Base-by-base conservation (phyloP, 2,113 vertebrate genomes). In the Mormyrus lacerda region DNA sequence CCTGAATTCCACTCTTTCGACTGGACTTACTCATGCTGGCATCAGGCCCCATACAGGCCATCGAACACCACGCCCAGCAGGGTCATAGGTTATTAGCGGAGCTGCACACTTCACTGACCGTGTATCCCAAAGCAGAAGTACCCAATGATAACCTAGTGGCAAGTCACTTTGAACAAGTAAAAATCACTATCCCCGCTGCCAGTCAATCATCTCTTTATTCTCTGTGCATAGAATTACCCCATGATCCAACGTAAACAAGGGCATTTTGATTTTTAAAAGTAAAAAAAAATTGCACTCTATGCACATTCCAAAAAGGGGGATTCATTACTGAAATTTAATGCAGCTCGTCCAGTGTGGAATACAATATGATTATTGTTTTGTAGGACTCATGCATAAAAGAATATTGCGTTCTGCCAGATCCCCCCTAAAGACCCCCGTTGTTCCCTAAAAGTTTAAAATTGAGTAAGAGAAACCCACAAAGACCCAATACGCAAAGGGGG, bases 281-380 rank as follows among this genome's bases (percentile, higher is more conserved):
- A 17, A 50, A 31, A 51, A 45, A 27, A 50, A 50, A 85, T 6
- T 53, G 17, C 24, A 86, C 9, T 51, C 45, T 31, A 86, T 51
- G 6, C 45, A 86, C 45, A 86, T 31, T 51, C 45, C 45, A 50
- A n/a, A 50, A 86, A 51, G 47, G n/a, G 44, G n/a, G n/a, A 86
- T 27, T 50, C 48, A 86, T 53, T n/a, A 51, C 47, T n/a, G 85
- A 86, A 53, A 86, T 86, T 86, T 24, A 86, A 86, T 86, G 48
- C 48, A 11, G 35, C 24, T 84, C 35, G 17, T 53, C 27, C 27
- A 53, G 85, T 53, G 9, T 53, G 27, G n/a, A 11, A 15, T 9
- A 86, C 45, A 86, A 51, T 50, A 31, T 51, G 48, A 86, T 86
- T 86, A 31, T 24, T 51, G 47, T 50, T 53, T 86, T 86, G 44